These are phyloP conservation scores for Hydractinia symbiolongicarpus DNA, from an alignment of 30 jellyfish, hydroid and myxozoan genomes.

Conservation along the genomic window DNA sequence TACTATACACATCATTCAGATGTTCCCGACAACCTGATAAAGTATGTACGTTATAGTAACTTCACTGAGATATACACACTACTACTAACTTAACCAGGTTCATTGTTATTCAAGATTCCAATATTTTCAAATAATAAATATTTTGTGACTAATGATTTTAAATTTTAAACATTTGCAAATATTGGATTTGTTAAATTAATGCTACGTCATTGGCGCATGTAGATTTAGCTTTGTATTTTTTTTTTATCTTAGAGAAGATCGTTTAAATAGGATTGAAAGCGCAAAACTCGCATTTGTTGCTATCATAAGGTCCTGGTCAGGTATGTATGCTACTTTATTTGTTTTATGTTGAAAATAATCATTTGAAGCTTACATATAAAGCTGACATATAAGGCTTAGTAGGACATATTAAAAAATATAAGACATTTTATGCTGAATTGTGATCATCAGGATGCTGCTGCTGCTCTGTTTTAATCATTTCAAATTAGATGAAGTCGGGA, in stretches of 20 bases:
- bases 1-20: conserved; percentile 76
- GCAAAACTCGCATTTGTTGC: conserved; percentile 81
- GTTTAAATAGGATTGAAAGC: conserved; percentile 62
- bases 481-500: too few species aligned
- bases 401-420: too few species aligned
- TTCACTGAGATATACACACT: background rate
- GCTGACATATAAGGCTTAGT: too few species aligned
- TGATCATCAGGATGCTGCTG: too few species aligned
- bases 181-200: background rate
- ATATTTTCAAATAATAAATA: too few species aligned
- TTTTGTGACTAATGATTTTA: background rate
- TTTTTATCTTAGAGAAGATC: conserved; percentile 66
- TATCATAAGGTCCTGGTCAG: conserved; percentile 90
- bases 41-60: conserved; percentile 28
- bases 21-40: conserved; percentile 56
- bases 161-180: background rate
- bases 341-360: too few species aligned
- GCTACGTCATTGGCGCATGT: background rate
- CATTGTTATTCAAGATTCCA: too few species aligned
- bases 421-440: too few species aligned
- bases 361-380: too few species aligned
- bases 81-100: too few species aligned
- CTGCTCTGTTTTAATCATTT: too few species aligned
- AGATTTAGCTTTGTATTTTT: background rate
- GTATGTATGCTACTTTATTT: conserved; percentile 18